These are phyloP conservation scores for Arion vulgaris DNA, from an alignment of 1,140 invertebrate genomes.

Conservation along the genomic window DNA sequence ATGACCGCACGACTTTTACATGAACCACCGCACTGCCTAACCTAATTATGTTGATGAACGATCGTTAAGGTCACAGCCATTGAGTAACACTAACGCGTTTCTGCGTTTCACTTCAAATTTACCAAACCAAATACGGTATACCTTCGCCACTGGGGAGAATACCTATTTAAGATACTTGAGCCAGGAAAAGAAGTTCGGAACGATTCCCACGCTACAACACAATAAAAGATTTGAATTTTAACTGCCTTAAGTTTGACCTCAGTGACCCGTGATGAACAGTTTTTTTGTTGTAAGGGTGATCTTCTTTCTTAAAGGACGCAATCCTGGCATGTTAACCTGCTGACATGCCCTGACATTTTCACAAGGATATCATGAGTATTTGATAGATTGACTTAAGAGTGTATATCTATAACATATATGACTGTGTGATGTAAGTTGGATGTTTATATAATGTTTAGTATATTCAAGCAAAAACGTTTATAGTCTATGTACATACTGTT, in stretches of 20 bases:
- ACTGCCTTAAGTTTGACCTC: slow-evolving; percentile 1
- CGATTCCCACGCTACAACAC: neutral
- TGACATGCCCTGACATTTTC: neutral
- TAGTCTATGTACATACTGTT: too few species aligned
- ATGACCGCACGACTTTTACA: too few species aligned
- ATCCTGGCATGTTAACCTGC: neutral
- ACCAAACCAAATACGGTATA: neutral
- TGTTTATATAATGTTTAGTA: too few species aligned
- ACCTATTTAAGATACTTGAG: neutral
- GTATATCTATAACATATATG: too few species aligned
- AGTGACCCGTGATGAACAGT: neutral
- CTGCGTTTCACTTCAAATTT: neutral
- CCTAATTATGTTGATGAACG: too few species aligned
- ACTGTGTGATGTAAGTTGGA: too few species aligned
- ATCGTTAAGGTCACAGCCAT: too few species aligned
- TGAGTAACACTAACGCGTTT: too few species aligned
- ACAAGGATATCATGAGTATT: neutral
- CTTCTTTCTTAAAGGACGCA: neutral
- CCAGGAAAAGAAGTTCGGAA: neutral
- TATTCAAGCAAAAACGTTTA: too few species aligned
- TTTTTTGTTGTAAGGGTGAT: neutral
- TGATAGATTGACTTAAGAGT: neutral
- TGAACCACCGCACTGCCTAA: too few species aligned
- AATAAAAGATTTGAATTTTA: slow-evolving; percentile 11
- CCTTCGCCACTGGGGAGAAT: neutral